Conservation (phyloP, 2,113 vertebrate species). For the Paratilapia polleni region DNA sequence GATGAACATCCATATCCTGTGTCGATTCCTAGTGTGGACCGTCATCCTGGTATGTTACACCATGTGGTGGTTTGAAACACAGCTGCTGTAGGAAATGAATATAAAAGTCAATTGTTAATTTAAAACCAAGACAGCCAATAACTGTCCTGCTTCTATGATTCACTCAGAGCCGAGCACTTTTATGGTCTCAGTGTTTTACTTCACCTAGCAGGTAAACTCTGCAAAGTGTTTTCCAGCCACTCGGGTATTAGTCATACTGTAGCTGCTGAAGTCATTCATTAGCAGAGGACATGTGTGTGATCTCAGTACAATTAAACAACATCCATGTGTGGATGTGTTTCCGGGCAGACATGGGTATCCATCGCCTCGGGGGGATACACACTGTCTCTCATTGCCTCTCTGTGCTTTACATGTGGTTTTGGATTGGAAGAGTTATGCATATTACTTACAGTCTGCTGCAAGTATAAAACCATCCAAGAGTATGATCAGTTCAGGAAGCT, state of each 20-base stretch:
- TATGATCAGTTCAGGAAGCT: constrained; percentile 21
- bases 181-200: constrained; percentile 13
- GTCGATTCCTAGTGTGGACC: constrained; percentile 84
- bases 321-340: constrained; percentile 68
- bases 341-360: constrained; percentile 70
- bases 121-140: constrained; percentile 41
- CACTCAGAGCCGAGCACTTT: constrained; percentile 17
- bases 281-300: constrained; percentile 55
- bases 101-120: constrained; percentile 26
- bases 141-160: constrained; percentile 14
- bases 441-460: constrained; percentile 52
- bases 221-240: constrained; percentile 26
- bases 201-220: constrained; percentile 41
- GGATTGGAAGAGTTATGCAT: constrained; percentile 41
- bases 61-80: constrained; percentile 9
- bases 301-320: constrained; percentile 60
- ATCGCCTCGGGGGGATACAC: constrained; percentile 56
- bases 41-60: constrained; percentile 83
- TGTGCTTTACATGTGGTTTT: constrained; percentile 63
- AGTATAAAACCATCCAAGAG: constrained; percentile 1
- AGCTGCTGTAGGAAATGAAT: neutral
- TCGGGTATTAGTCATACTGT: constrained; percentile 45
- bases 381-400: constrained; percentile 53
- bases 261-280: constrained; percentile 49
- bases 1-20: constrained; percentile 74